Evolutionary conservation across 2,888 invertebrate genomes (phyloP).

Genomic region (Chloromyia formosa): DNA sequence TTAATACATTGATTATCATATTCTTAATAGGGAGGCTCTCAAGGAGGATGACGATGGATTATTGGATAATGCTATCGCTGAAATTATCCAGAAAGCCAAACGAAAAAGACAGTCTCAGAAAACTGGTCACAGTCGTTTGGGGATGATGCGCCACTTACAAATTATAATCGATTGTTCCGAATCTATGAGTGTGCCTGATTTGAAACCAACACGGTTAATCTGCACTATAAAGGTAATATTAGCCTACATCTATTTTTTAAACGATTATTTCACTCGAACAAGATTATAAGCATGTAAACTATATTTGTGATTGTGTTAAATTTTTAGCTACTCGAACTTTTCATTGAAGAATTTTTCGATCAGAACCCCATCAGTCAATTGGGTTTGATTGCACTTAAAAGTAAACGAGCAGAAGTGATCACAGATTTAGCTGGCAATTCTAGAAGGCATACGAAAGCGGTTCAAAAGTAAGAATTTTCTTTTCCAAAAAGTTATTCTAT

Average conservation of each 20-base stretch:
- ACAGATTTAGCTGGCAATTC: slow-evolving; percentile 90
- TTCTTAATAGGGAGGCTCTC: slow-evolving; percentile 85
- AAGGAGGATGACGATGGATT: slow-evolving; percentile 96
- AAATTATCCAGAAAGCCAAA: slow-evolving; percentile 90
- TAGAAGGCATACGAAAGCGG: slow-evolving; percentile 79
- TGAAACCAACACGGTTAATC: slow-evolving; percentile 90
- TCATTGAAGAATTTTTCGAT: slow-evolving; percentile 97
- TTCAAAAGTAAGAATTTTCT: slow-evolving; percentile 68
- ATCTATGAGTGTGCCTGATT: slow-evolving; percentile 92
- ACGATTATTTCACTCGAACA: neutral
- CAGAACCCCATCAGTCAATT: slow-evolving; percentile 99
- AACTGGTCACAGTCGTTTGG: slow-evolving; percentile 83
- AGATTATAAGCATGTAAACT: neutral
- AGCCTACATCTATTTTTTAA: neutral
- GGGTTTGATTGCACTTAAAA: slow-evolving; percentile 88
- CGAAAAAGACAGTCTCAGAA: slow-evolving; percentile 78
- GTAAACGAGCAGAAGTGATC: slow-evolving; percentile 93
- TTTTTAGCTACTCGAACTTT: slow-evolving; percentile 73
- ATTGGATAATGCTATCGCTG: slow-evolving; percentile 88
- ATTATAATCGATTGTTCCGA: slow-evolving; percentile 93
- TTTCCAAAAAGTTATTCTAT: no score
- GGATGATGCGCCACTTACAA: slow-evolving; percentile 98
- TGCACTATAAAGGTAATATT: slow-evolving; percentile 82
- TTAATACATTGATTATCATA: no score
- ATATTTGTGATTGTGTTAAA: neutral